These are phyloP conservation scores for Phortica variegata DNA, from an alignment of 1,140 invertebrate species.

Conservation along the genomic window DNA sequence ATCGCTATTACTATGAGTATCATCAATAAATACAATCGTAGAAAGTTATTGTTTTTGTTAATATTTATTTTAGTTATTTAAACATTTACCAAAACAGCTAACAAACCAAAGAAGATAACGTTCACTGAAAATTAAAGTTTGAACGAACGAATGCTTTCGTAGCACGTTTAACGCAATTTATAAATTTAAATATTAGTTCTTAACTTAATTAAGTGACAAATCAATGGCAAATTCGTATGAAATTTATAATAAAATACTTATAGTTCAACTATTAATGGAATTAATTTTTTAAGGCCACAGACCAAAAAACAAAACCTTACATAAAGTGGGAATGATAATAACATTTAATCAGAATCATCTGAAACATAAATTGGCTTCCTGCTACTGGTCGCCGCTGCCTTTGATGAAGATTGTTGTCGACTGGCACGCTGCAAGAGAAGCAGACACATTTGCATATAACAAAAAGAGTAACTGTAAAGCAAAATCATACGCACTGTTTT, in stretches of 20 bases:
- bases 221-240: too few species aligned
- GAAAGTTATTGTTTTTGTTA: too few species aligned
- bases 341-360: constrained; percentile 38
- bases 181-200: too few species aligned
- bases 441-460: not conserved
- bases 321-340: too few species aligned
- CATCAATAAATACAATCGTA: constrained; percentile 46
- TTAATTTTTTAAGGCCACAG: not conserved
- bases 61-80: constrained; percentile 1
- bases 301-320: too few species aligned
- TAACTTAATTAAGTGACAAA: too few species aligned
- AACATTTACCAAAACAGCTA: constrained; percentile 11
- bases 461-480: not conserved
- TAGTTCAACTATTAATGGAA: not conserved
- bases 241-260: too few species aligned
- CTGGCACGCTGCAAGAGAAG: constrained; percentile 11
- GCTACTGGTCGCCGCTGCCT: too few species aligned
- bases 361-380: constrained; percentile 9
- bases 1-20: constrained; percentile 61
- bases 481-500: constrained; percentile 12
- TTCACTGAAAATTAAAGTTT: not conserved
- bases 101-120: constrained; percentile 19
- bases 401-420: constrained; percentile 3
- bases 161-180: too few species aligned
- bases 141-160: too few species aligned